Conservation (phyloP, 2,113 vertebrate genomes). For the Burhinus oedicnemus region DNA sequence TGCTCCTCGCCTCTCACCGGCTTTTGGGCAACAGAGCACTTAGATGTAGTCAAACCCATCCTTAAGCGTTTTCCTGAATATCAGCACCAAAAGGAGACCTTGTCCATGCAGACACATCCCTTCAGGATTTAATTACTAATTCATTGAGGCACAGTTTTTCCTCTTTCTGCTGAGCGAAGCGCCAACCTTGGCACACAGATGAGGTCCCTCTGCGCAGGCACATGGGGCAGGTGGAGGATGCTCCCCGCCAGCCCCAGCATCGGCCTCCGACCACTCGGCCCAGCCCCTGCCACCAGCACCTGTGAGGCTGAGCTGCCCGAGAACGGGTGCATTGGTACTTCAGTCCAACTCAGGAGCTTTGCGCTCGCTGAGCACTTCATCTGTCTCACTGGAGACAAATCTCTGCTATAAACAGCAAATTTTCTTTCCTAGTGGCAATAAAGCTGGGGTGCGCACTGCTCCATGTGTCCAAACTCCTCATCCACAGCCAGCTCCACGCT, state of each 20-base stretch:
- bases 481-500: neutral
- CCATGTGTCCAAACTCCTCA: accelerated
- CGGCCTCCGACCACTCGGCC: neutral
- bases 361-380: neutral
- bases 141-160: neutral
- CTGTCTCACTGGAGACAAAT: neutral
- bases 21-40: neutral
- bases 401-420: neutral
- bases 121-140: neutral
- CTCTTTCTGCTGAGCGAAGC: neutral
- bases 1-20: neutral
- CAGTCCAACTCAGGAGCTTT: neutral
- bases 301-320: neutral
- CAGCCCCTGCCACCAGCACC: neutral
- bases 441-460: neutral
- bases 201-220: neutral
- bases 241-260: neutral
- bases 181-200: accelerated
- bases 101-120: neutral
- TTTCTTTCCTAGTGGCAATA: neutral
- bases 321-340: accelerated
- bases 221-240: neutral
- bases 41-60: accelerated
- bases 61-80: neutral
- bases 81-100: neutral